Evolutionary conservation across 2,797 vertebrate genomes (phyloP), one percentile per base, ranked within the genome.

Genomic region (Balearica regulorum): DNA sequence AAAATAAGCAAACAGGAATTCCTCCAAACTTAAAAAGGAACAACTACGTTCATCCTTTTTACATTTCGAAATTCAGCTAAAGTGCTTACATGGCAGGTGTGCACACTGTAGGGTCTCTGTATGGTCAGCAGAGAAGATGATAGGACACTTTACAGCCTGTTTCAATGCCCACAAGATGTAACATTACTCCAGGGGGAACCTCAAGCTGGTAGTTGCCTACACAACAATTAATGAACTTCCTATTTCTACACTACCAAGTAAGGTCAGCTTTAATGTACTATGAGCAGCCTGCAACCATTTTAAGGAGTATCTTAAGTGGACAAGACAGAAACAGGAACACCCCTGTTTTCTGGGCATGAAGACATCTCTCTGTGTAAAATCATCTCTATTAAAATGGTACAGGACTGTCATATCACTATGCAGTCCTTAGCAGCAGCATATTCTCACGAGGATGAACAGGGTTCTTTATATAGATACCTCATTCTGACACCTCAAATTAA

Each of bases 11-110:
- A 10, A 46, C 4, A 54, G 5, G 7, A 49, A 49, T 77, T 41
- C 61, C 39, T 86, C 21, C 35, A 54, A 37, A 41, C 5, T 53
- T 73, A 22, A 61, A 51, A 5, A 15, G 20, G 33, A 66, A 26
- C 1, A 7, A 21, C 4, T 16, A 8, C 0, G 1, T 43, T 13
- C 43, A 44, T 44, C 10, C 6, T 65, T 58, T 5, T 51, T 69
- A 17, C 13, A 69, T 57, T 72, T 35, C 65, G 26, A 77, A 76
- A 86, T 65, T 29, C 15, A 26, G 4, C 10, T 72, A 11, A 29
- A 10, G 1, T 31, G 19, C 7, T 48, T 44, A 58, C 75, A 66
- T 7, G 9, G 25, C 41, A 53, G 13, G 9, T 24, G 3, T 48
- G 6, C 8, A 28, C 4, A 26, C 8, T 41, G 18, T 5, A 41